Evolutionary conservation across 2,113 vertebrate species (phyloP), one percentile per base, ranked within the genome.

Genomic region (Pundamilia nyererei): DNA sequence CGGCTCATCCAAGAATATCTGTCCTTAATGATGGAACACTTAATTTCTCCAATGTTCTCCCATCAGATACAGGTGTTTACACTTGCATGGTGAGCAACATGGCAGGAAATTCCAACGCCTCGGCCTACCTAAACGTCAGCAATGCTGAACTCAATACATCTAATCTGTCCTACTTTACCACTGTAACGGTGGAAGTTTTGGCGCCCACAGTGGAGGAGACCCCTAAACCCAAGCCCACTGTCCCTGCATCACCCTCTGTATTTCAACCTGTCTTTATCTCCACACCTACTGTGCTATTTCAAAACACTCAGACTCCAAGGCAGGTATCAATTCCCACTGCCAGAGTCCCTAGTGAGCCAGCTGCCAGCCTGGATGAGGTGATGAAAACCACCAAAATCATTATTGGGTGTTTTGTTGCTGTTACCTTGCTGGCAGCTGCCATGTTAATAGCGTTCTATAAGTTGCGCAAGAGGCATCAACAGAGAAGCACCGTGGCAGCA

Each of bases 301-400:
- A 97, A 91, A 98, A 96, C 95, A 98, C 98, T 51, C 97, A 96
- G 94, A 97, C 97, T 62, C 98, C 98, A 90, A 96, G 96, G 91
- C 97, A 97, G 93, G 97, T 97, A 90, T 97, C 96, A 5, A 94
- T 97, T 6, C 97, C 98, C 56, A 97, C 97, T 4, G 95, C 96
- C 85, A 97, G 96, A 81, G 56, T 96, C 83, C 96, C 96, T 11
- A 97, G 96, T 91, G 96, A 96, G 90, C 96, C 94, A 90, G 97
- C 97, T 55, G 97, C 98, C 94, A 99, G 98, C 95, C 93, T 99
- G 93, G 98, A 99, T 51, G 98, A 99, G 95, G 97, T 98, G 92
- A 99, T 99, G 98, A 98, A 97, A 96, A 99, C 98, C 96, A 99
- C 98, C 88, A 99, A 99, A 95, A 99, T 99, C 95, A 99, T 99